Evolutionary conservation across 2,888 invertebrate species (phyloP), one percentile per base, ranked within the genome.

Genomic region (Apodemia mormo): DNA sequence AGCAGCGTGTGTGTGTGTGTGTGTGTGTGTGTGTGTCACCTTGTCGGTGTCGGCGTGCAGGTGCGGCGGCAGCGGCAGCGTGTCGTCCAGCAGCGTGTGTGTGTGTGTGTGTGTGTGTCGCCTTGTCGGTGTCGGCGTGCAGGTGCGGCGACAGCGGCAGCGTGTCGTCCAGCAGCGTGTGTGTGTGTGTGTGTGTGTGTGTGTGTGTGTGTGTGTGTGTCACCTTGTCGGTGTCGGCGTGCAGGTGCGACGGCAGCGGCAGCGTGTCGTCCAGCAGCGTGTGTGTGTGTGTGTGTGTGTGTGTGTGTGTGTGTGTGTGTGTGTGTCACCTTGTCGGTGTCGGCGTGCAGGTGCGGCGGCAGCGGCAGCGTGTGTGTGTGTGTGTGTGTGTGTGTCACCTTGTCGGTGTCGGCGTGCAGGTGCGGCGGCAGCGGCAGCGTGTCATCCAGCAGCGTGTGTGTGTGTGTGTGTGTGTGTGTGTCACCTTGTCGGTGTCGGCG

Each of bases 361-460:
- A 2, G 84, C 86, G 33, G 70, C 54, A 22, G 71, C 65, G 71
- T 78, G n/a, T 87, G n/a, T n/a, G n/a, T n/a, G n/a, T n/a, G n/a
- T n/a, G n/a, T n/a, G n/a, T n/a, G 33, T 4, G 22, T 22, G 22
- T 54, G 54, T 6, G 7, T 4, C 22, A 54, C 54, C 54, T 54
- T 54, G 54, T 54, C 54, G 33, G 22, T 12, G n/a, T 5, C 52
- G 40, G 43, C 6, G n/a, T 33, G 22, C n/a, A 29, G 45, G 14
- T 40, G 9, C 68, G 68, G 30, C 68, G 68, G 70, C 88, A 2
- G 84, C 86, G 33, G 70, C 54, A 22, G 71, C 65, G 71, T 78
- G n/a, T 87, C 87, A 61, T 85, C 87, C 0, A 76, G 72, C 49
- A 75, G 68, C 43, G 96, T n/a, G n/a, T n/a, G n/a, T n/a, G n/a